These are phyloP conservation scores for Oryctolagus cuniculus DNA, from an alignment of 2,113 vertebrate species.

Conservation along the genomic window mOryCun1.1 NC_091442.1:102051001-102051500, in stretches of 20 bases:
- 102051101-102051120: constrained; percentile 69
- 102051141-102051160: constrained; percentile 62
- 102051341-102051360: not conserved
- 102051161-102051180: constrained; percentile 49
- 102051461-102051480: not conserved
- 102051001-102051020: constrained; percentile 58
- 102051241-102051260: constrained; percentile 45
- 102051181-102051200: constrained; percentile 32
- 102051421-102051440: not conserved
- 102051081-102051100: constrained; percentile 11
- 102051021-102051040: constrained; percentile 19
- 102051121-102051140: constrained; percentile 51
- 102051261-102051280: not conserved
- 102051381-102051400: not conserved
- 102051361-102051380: not conserved
- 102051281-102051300: not conserved
- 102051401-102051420: not conserved
- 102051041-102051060: constrained; percentile 10
- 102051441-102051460: too few species aligned
- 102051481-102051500: too few species aligned
- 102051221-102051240: constrained; percentile 40
- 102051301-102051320: constrained; percentile 7
- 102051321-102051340: not conserved
- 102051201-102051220: constrained; percentile 25
- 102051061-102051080: constrained; percentile 52